Conservation (phyloP, 2,888 invertebrate species). For the Morpho deidamia region DNA sequence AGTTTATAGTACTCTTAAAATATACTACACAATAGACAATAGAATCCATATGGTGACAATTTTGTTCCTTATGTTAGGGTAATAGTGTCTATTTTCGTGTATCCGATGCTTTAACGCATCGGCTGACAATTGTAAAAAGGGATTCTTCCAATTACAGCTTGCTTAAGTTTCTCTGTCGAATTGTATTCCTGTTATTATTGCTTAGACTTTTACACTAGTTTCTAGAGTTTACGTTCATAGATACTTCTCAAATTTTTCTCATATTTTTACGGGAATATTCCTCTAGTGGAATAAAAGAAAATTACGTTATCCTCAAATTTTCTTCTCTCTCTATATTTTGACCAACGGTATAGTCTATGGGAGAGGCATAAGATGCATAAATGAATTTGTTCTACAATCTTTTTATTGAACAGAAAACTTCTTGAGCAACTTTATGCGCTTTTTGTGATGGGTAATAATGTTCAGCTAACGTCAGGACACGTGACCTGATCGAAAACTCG, state of each 20-base stretch:
- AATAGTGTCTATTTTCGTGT: constrained; percentile 4
- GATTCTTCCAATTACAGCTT: constrained; percentile 23
- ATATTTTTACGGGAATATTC: too few species aligned
- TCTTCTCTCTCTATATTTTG: too few species aligned
- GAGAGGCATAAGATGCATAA: too few species aligned
- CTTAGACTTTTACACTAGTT: neutral
- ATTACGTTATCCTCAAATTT: too few species aligned
- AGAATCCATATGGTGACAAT: neutral
- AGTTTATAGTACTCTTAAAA: constrained; percentile 12
- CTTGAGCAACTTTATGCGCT: too few species aligned
- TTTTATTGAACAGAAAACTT: too few species aligned
- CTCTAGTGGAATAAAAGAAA: too few species aligned
- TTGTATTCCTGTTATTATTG: constrained; percentile 6
- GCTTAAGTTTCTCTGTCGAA: constrained; percentile 17
- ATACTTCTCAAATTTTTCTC: neutral
- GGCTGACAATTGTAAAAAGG: constrained; percentile 20
- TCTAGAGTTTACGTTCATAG: neutral
- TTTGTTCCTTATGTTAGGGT: neutral
- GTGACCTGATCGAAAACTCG: too few species aligned
- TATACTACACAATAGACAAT: neutral
- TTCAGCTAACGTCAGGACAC: too few species aligned
- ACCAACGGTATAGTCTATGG: too few species aligned
- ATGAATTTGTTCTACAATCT: too few species aligned
- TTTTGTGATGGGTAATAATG: too few species aligned
- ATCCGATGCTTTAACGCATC: neutral